phyloP scores from a whole-genome alignment of 2,888 invertebrate genomes.

The Amaurobius ferox region DNA sequence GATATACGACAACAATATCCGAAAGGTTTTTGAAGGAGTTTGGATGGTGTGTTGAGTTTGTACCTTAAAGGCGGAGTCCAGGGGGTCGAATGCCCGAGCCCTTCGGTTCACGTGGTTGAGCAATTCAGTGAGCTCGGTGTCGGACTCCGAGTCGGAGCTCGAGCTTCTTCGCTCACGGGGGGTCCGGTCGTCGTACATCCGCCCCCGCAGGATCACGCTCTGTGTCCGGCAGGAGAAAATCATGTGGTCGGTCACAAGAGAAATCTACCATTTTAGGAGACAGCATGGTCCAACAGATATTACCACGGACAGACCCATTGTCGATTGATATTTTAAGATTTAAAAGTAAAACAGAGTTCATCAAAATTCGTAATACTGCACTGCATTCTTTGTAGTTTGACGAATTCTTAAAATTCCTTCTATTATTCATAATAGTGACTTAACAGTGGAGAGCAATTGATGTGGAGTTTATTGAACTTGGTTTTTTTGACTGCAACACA shows the following conservation, averaged over 20 bases:
- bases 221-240: constrained; percentile 57
- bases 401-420: too few relatives aligned
- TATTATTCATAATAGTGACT: too few relatives aligned
- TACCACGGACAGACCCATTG: too few relatives aligned
- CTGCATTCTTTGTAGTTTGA: too few relatives aligned
- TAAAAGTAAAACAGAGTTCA: too few relatives aligned
- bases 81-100: constrained; percentile 73
- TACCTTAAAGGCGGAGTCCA: constrained; percentile 43
- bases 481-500: too few relatives aligned
- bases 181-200: constrained; percentile 58
- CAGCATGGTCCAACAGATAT: background rate
- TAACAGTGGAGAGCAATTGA: too few relatives aligned
- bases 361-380: too few relatives aligned
- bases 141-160: constrained; percentile 74
- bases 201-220: constrained; percentile 61
- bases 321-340: too few relatives aligned
- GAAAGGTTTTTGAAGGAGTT: background rate
- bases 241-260: constrained; percentile 32
- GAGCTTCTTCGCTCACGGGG: constrained; percentile 60
- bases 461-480: too few relatives aligned
- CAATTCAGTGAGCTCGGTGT: constrained; percentile 74
- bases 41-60: background rate
- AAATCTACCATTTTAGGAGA: background rate
- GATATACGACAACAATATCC: constrained; percentile 49
- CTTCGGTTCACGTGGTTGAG: constrained; percentile 74